Conservation (phyloP, 2,113 vertebrate species). For the Larimichthys polyactis region DNA sequence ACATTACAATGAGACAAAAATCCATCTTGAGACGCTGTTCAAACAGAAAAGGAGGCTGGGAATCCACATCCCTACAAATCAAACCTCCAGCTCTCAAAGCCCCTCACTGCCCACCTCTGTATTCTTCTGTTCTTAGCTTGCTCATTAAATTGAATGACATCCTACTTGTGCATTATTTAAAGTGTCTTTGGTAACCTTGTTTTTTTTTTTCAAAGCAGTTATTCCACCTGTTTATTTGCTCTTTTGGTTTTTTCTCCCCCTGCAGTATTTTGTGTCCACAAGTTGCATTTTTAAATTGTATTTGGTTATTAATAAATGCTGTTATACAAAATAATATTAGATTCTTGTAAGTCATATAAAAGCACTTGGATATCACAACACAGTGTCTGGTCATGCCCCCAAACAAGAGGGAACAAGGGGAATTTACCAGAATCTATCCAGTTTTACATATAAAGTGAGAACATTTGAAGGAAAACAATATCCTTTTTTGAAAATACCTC, state of each 20-base stretch:
- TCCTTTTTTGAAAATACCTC: not conserved
- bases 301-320: not conserved
- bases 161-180: not conserved
- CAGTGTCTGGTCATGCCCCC: not conserved
- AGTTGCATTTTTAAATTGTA: not conserved
- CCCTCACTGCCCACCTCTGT: slow-evolving; percentile 4
- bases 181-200: not conserved
- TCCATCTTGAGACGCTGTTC: slow-evolving; percentile 36
- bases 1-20: slow-evolving; percentile 53
- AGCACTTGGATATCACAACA: not conserved
- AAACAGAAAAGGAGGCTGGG: slow-evolving; percentile 16
- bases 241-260: not conserved
- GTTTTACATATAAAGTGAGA: not conserved
- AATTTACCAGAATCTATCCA: not conserved
- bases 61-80: slow-evolving; percentile 23
- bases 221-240: not conserved
- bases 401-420: not conserved
- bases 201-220: slow-evolving; percentile 1
- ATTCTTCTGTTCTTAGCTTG: not conserved
- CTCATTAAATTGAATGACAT: not conserved
- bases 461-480: not conserved
- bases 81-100: slow-evolving; percentile 17
- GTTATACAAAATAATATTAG: not conserved
- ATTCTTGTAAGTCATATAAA: not conserved
- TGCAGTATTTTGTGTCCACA: not conserved